A percentile compares a stretch with the other conserved stretches of the same genome.
These are phyloP conservation scores for Leptinotarsa juncta DNA, from an alignment of 2,888 invertebrate species.

Conservation along the genomic window DNA sequence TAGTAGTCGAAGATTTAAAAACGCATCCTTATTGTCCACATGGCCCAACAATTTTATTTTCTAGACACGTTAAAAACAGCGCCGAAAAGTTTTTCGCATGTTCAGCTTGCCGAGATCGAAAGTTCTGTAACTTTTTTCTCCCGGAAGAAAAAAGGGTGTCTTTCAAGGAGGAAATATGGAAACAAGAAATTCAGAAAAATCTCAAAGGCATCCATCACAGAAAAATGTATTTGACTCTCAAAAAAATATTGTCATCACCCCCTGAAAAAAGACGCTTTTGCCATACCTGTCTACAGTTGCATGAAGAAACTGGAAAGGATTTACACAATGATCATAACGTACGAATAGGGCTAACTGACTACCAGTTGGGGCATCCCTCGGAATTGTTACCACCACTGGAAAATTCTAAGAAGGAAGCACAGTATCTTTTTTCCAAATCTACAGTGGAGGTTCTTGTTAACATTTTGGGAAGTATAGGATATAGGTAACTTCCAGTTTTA, in stretches of 20 bases:
- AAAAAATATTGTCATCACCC: conserved; percentile 66
- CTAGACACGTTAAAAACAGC: conserved; percentile 54
- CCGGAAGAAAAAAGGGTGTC: conserved; percentile 65
- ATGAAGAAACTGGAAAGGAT: conserved; percentile 57
- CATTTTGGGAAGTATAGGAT: conserved; percentile 71
- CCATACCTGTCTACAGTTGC: conserved; percentile 72
- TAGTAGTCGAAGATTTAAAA: conserved; percentile 70
- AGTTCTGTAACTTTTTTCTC: conserved; percentile 80
- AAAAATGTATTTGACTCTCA: conserved; percentile 68
- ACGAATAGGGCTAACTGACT: conserved; percentile 68
- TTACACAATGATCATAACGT: conserved; percentile 72
- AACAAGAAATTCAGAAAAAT: conserved; percentile 65
- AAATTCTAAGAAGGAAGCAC: conserved; percentile 85
- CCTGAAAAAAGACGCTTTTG: conserved; percentile 72
- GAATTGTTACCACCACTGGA: conserved; percentile 76
- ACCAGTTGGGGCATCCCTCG: conserved; percentile 74
- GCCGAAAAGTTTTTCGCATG: conserved; percentile 79
- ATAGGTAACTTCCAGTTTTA: conserved; percentile 65
- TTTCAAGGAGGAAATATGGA: conserved; percentile 66
- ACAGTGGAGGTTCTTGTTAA: conserved; percentile 74
- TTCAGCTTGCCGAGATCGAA: conserved; percentile 84
- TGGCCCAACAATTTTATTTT: conserved; percentile 82
- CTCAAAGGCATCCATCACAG: conserved; percentile 69
- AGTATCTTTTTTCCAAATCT: conserved; percentile 83
- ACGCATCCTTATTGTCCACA: conserved; percentile 80